Percentiles rank a stretch among this genome's conserved stretches.
Conservation (phyloP, 2,113 vertebrate species). For the Notarius quadriscutis region DNA sequence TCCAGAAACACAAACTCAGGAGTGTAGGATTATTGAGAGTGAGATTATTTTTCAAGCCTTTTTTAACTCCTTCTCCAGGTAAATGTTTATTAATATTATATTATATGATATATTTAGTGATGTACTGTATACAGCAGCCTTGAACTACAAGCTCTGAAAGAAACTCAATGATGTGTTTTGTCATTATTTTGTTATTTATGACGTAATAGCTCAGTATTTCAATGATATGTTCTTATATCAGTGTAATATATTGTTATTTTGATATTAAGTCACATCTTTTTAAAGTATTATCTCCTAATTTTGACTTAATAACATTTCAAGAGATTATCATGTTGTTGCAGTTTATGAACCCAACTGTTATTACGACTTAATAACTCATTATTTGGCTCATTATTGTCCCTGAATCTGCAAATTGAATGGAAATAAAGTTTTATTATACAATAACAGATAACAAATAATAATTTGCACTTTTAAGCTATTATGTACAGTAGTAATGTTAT, state of each 20-base stretch:
- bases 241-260: neutral
- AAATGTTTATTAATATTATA: neutral
- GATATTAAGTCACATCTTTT: neutral
- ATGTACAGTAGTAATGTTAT: neutral
- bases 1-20: neutral
- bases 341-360: neutral
- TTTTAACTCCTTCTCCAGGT: constrained; percentile 10
- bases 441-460: too few species aligned
- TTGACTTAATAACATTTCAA: neutral
- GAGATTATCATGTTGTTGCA: neutral
- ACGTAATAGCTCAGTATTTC: neutral
- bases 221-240: neutral
- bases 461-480: neutral
- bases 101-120: too few species aligned
- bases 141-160: neutral
- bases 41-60: neutral
- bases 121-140: neutral
- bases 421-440: too few species aligned
- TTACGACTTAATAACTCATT: neutral
- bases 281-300: neutral
- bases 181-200: neutral
- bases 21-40: neutral
- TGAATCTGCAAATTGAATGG: neutral
- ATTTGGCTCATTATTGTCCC: neutral
- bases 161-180: neutral